Evolutionary conservation across 2,113 vertebrate genomes (phyloP).

Genomic region (Lagopus muta): DNA sequence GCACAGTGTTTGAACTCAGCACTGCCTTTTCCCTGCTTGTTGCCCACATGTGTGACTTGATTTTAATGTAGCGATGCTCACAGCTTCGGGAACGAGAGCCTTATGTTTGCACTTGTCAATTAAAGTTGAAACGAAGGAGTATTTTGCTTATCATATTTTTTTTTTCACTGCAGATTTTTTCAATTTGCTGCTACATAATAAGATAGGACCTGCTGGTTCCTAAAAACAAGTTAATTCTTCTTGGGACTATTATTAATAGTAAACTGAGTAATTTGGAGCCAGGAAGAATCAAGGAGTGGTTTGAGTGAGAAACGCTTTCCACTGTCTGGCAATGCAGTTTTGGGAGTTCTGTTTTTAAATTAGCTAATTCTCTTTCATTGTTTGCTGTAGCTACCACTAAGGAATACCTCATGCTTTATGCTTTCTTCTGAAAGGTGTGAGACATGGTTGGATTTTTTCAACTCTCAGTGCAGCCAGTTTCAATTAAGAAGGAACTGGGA

Average conservation of each 20-base stretch:
- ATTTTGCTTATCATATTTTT: slow-evolving; percentile 31
- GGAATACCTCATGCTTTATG: neutral
- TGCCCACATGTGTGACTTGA: slow-evolving; percentile 45
- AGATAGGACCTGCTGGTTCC: neutral
- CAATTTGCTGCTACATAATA: neutral
- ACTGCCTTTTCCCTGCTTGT: slow-evolving; percentile 50
- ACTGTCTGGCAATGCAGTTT: neutral
- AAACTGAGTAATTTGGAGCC: neutral
- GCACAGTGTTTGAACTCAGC: neutral
- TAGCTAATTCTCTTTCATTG: neutral
- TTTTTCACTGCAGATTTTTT: neutral
- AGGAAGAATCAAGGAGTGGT: neutral
- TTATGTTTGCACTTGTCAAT: slow-evolving; percentile 70
- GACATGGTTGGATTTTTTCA: neutral
- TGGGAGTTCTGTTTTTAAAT: neutral
- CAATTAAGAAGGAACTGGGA: neutral
- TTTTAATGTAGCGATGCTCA: slow-evolving; percentile 35
- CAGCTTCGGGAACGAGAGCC: slow-evolving; percentile 45
- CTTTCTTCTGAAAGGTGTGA: neutral
- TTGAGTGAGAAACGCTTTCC: neutral
- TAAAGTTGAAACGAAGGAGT: slow-evolving; percentile 48
- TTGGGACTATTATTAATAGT: neutral
- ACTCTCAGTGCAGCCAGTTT: neutral
- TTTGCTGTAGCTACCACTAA: neutral
- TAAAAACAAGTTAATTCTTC: neutral